Percentiles rank a stretch among this genome's conserved stretches.
These are phyloP conservation scores for Ylistrum balloti DNA, from an alignment of 1,140 invertebrate genomes.

Conservation along the genomic window DNA sequence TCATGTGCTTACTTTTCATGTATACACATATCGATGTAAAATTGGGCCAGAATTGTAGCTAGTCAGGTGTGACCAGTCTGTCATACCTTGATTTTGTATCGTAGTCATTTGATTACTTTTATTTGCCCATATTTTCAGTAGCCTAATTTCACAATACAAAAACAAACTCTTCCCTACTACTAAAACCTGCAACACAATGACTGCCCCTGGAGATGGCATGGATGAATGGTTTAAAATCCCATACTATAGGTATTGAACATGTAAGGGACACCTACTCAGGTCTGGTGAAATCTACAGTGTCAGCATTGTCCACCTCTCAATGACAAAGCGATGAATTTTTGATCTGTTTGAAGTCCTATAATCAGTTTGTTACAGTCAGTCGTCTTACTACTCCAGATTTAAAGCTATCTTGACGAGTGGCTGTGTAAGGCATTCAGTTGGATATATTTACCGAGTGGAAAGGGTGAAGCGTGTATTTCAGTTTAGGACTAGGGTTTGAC, in stretches of 20 bases:
- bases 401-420: neutral
- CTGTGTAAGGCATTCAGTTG: neutral
- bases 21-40: neutral
- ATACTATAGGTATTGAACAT: neutral
- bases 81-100: neutral
- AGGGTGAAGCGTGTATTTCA: neutral
- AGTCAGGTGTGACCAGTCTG: neutral
- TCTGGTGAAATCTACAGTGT: neutral
- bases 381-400: neutral
- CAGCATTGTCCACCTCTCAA: neutral
- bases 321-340: conserved; percentile 12
- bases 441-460: neutral
- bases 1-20: neutral
- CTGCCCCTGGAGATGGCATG: neutral
- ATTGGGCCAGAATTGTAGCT: neutral
- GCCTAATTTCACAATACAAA: conserved; percentile 8
- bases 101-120: conserved; percentile 1
- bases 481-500: neutral
- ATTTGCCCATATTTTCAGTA: neutral
- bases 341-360: neutral
- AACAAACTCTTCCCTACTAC: neutral
- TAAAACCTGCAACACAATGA: neutral
- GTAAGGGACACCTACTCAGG: neutral
- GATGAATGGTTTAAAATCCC: neutral
- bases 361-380: too few species aligned